A percentile compares a stretch with the other conserved stretches of the same genome.
Evolutionary conservation across 92 coral and sea anemone species (phyloP).

Genomic region (Epizoanthus illoricatus): DNA sequence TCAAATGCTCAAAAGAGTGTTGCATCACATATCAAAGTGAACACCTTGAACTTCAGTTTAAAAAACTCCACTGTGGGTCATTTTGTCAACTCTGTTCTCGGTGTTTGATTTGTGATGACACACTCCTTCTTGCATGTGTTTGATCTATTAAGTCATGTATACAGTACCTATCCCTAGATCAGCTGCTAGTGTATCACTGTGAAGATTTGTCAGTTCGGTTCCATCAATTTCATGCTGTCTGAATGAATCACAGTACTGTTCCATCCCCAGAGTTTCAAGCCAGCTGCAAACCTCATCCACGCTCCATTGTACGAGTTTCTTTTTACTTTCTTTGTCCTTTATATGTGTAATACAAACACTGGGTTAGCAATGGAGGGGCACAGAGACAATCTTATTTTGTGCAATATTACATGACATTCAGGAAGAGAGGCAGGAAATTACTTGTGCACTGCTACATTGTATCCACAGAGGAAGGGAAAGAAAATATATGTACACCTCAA

Average conservation of each 20-base stretch:
- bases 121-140: too few relatives aligned
- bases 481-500: too few relatives aligned
- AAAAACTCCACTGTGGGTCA: too few relatives aligned
- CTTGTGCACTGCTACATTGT: too few relatives aligned
- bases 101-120: too few relatives aligned
- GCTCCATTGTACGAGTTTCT: slow-evolving; percentile 82
- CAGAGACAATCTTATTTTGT: background rate
- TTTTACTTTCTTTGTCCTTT: slow-evolving; percentile 50
- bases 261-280: slow-evolving; percentile 83
- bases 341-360: background rate
- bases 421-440: too few relatives aligned
- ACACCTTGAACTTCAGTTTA: too few relatives aligned
- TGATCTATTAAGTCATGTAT: background rate
- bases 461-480: too few relatives aligned
- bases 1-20: too few relatives aligned
- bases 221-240: slow-evolving; percentile 94
- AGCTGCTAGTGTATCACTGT: slow-evolving; percentile 72
- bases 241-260: slow-evolving; percentile 80
- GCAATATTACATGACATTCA: background rate
- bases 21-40: too few relatives aligned
- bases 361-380: background rate
- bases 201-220: slow-evolving; percentile 76
- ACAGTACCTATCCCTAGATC: slow-evolving; percentile 86
- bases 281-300: slow-evolving; percentile 89
- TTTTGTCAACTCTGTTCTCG: too few relatives aligned